Conservation (phyloP, 1,140 invertebrate genomes). For the Ericerus pela region DNA sequence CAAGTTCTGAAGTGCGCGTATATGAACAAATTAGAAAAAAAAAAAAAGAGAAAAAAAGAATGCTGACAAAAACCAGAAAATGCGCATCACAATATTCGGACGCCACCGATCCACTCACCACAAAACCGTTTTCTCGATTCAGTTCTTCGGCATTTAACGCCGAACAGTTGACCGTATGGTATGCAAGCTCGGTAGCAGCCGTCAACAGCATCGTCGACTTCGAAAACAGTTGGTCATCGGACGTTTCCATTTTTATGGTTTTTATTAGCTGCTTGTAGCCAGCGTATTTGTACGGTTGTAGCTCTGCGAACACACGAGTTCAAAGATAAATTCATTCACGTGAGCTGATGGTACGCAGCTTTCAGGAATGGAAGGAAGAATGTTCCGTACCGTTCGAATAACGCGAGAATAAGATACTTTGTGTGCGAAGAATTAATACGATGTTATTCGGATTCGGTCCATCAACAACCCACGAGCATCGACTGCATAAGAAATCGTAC, state of each 20-base stretch:
- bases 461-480: conserved; percentile 67
- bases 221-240: conserved; percentile 83
- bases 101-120: conserved; percentile 42
- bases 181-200: conserved; percentile 85
- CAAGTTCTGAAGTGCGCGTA: conserved; percentile 41
- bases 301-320: conserved; percentile 18
- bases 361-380: neutral
- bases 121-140: conserved; percentile 78
- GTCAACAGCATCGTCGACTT: conserved; percentile 72
- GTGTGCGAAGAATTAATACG: conserved; percentile 82
- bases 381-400: conserved; percentile 58
- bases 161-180: conserved; percentile 92
- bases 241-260: conserved; percentile 85
- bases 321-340: neutral
- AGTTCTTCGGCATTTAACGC: conserved; percentile 95
- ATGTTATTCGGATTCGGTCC: conserved; percentile 94
- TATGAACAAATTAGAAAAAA: neutral
- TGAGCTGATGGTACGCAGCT: neutral
- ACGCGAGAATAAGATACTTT: conserved; percentile 89
- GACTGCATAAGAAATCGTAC: conserved; percentile 95
- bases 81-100: neutral
- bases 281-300: conserved; percentile 96
- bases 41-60: conserved; percentile 8
- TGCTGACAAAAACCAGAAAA: neutral
- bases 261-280: conserved; percentile 96